Evolutionary conservation across 2,797 vertebrate species (phyloP).

Genomic region (Prunella strophiata): DNA sequence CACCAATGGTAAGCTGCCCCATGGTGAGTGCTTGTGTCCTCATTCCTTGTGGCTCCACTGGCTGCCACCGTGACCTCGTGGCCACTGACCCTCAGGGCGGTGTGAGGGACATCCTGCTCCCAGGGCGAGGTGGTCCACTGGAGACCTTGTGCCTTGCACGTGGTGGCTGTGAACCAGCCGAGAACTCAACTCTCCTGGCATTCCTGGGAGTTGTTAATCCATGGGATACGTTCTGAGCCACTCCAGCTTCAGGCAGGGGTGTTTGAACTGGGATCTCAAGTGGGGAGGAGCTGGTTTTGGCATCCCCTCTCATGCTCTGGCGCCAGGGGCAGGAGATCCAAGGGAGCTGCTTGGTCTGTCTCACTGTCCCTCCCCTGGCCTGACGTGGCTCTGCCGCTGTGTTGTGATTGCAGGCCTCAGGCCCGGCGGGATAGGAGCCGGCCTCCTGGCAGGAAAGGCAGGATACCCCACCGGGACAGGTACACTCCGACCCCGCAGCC

Average conservation of each 20-base stretch:
- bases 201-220: neutral
- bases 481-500: conserved; percentile 17
- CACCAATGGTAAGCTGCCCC: conserved; percentile 84
- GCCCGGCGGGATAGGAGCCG: conserved; percentile 78
- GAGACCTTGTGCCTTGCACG: neutral
- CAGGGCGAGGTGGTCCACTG: neutral
- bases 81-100: fast-evolving
- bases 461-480: conserved; percentile 93
- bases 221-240: fast-evolving
- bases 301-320: neutral
- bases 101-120: neutral
- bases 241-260: neutral
- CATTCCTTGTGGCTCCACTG: neutral
- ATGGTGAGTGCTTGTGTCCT: conserved; percentile 68
- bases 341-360: neutral
- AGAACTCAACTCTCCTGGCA: neutral
- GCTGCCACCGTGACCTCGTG: neutral
- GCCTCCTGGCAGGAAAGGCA: conserved; percentile 79
- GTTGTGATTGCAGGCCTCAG: conserved; percentile 68
- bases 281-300: neutral
- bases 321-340: neutral
- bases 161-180: neutral
- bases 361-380: neutral
- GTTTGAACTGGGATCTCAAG: neutral
- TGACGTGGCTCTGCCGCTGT: neutral